Evolutionary conservation across 2,113 vertebrate genomes (phyloP).

Genomic region (Malurus alboscapulatus): DNA sequence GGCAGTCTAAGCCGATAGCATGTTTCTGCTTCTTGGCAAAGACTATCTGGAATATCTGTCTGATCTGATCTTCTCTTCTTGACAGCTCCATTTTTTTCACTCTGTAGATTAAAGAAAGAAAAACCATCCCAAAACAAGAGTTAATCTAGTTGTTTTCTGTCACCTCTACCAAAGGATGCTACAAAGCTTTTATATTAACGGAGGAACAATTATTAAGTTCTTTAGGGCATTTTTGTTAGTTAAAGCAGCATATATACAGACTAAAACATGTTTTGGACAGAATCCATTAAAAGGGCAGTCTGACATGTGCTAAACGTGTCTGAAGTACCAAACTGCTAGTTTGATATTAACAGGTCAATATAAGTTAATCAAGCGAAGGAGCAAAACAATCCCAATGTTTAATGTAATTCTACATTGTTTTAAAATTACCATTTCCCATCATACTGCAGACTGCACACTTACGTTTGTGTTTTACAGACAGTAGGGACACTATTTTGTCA

Average conservation of each 20-base stretch:
- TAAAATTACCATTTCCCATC: not conserved
- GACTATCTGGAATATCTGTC: slow-evolving; percentile 39
- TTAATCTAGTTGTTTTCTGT: not conserved
- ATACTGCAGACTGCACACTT: not conserved
- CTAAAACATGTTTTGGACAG: not conserved
- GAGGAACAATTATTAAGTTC: not conserved
- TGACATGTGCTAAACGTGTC: not conserved
- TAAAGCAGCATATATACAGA: not conserved
- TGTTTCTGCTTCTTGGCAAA: slow-evolving; percentile 78
- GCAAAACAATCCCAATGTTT: not conserved
- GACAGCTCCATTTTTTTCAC: slow-evolving; percentile 59
- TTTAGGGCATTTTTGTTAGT: not conserved
- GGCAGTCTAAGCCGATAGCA: slow-evolving; percentile 85
- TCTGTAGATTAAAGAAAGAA: slow-evolving; percentile 40
- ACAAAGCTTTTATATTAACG: not conserved
- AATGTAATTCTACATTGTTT: not conserved
- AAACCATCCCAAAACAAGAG: fast-evolving
- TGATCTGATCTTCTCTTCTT: slow-evolving; percentile 77
- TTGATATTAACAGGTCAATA: not conserved
- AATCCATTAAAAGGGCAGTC: not conserved
- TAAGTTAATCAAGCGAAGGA: not conserved
- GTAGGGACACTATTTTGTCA: not conserved
- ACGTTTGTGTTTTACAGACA: not conserved
- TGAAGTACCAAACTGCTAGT: not conserved
- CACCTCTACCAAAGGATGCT: not conserved